A percentile compares a stretch with the other conserved stretches of the same genome.
These are phyloP conservation scores for Lithobates sylvaticus DNA, from an alignment of 2,797 vertebrate genomes.

Conservation along the genomic window DNA sequence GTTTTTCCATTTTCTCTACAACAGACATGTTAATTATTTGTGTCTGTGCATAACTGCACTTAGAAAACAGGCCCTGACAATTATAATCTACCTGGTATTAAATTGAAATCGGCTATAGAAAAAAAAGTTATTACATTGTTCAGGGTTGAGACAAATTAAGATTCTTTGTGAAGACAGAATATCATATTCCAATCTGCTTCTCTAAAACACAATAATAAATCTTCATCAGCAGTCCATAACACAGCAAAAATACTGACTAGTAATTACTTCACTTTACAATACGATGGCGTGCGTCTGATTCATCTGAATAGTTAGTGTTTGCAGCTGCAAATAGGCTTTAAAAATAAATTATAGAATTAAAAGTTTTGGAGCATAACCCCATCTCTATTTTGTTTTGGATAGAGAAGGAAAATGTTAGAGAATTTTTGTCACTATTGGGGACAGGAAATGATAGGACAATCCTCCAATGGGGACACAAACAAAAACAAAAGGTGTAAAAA, in stretches of 20 bases:
- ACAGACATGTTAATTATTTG: conserved; percentile 3
- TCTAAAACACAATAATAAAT: conserved; percentile 32
- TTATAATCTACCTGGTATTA: conserved; percentile 26
- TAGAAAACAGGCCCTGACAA: conserved; percentile 3
- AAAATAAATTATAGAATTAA: background rate
- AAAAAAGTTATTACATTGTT: conserved; percentile 46
- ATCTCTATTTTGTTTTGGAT: background rate
- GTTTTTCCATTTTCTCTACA: background rate
- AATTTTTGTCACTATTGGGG: no score
- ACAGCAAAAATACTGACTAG: conserved; percentile 27
- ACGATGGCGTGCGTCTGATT: background rate
- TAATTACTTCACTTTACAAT: conserved; percentile 30
- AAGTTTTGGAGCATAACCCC: background rate
- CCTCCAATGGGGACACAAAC: no score
- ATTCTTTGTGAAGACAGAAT: conserved; percentile 19
- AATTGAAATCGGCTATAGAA: conserved; percentile 29
- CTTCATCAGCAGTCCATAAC: conserved; percentile 43
- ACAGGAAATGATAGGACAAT: no score
- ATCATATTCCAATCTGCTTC: conserved; percentile 28
- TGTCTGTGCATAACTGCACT: conserved; percentile 1
- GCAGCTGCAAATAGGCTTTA: background rate
- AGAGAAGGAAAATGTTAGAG: background rate
- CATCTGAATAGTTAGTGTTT: conserved; percentile 9
- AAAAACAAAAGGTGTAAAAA: no score
- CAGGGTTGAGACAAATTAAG: conserved; percentile 42